Conservation (phyloP, 2,888 invertebrate species). For the Drosophila neonasuta region DNA sequence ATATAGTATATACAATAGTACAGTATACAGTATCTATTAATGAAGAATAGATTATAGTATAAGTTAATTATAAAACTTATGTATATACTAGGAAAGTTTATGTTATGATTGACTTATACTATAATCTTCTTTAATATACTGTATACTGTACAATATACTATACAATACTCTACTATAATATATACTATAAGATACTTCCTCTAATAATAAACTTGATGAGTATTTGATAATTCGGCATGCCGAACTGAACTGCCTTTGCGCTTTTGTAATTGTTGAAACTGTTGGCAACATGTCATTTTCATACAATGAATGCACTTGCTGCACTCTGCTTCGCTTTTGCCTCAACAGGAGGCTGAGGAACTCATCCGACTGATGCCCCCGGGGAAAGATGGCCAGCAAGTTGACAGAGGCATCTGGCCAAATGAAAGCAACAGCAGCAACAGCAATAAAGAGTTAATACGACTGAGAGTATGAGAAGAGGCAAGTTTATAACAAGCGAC, state of each 20-base stretch:
- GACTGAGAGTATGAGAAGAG: slow-evolving; percentile 50
- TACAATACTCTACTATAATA: too few species aligned
- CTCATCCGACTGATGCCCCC: slow-evolving; percentile 3
- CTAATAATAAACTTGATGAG: too few species aligned
- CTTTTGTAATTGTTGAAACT: slow-evolving; percentile 9
- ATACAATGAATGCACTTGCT: slow-evolving; percentile 26
- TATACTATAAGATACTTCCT: too few species aligned
- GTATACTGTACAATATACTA: too few species aligned
- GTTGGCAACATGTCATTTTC: slow-evolving; percentile 11
- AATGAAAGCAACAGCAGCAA: slow-evolving; percentile 21
- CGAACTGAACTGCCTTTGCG: not conserved
- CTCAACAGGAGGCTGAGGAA: slow-evolving; percentile 25
- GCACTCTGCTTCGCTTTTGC: slow-evolving; percentile 6
- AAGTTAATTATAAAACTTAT: too few species aligned
- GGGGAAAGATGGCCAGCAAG: slow-evolving; percentile 37
- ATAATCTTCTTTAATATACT: too few species aligned
- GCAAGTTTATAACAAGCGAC: slow-evolving; percentile 46
- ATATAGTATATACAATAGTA: too few species aligned
- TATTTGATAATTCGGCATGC: not conserved
- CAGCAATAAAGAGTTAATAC: slow-evolving; percentile 47
- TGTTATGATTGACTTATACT: too few species aligned
- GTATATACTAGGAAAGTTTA: too few species aligned
- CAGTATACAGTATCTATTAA: too few species aligned
- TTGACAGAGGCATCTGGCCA: slow-evolving; percentile 18
- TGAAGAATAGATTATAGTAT: too few species aligned